These are phyloP conservation scores for Hippopotamyrus pictus DNA, from an alignment of 2,797 vertebrate genomes.

Conservation along the genomic window DNA sequence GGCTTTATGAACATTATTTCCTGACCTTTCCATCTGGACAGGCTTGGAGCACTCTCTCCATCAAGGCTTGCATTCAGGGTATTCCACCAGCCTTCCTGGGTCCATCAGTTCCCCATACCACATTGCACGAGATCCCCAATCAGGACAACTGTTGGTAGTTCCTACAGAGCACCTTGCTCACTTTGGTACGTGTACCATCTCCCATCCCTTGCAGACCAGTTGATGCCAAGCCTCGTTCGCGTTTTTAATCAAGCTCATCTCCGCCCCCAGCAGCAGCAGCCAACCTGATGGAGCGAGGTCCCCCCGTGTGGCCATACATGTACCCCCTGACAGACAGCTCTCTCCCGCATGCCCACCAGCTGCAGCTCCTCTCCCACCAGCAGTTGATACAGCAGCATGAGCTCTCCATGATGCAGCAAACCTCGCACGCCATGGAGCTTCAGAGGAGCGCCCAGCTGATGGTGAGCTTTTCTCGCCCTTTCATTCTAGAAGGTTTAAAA, in stretches of 20 bases:
- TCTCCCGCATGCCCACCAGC: constrained; percentile 91
- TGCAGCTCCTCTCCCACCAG: constrained; percentile 94
- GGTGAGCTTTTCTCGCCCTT: constrained; percentile 53
- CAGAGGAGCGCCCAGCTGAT: constrained; percentile 90
- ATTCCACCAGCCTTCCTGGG: constrained; percentile 74
- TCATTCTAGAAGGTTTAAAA: neutral
- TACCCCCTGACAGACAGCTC: constrained; percentile 76
- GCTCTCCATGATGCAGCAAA: constrained; percentile 90
- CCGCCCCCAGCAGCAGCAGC: constrained; percentile 50
- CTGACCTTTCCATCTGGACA: constrained; percentile 40
- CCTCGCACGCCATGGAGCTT: constrained; percentile 86
- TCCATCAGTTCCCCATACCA: constrained; percentile 85
- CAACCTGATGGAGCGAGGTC: constrained; percentile 84
- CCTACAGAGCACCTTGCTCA: constrained; percentile 89
- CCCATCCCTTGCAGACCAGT: neutral
- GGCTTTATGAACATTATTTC: neutral
- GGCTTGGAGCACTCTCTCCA: constrained; percentile 84
- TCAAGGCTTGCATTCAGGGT: constrained; percentile 81
- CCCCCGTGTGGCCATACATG: constrained; percentile 82
- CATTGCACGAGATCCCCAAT: constrained; percentile 90
- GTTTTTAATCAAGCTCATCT: neutral
- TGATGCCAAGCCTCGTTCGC: neutral
- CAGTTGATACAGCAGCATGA: constrained; percentile 92
- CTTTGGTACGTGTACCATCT: constrained; percentile 70
- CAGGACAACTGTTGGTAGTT: constrained; percentile 89